Evolutionary conservation across 2,113 vertebrate genomes (phyloP), one percentile per base, ranked within the genome.

Genomic region (Zootoca vivipara): DNA sequence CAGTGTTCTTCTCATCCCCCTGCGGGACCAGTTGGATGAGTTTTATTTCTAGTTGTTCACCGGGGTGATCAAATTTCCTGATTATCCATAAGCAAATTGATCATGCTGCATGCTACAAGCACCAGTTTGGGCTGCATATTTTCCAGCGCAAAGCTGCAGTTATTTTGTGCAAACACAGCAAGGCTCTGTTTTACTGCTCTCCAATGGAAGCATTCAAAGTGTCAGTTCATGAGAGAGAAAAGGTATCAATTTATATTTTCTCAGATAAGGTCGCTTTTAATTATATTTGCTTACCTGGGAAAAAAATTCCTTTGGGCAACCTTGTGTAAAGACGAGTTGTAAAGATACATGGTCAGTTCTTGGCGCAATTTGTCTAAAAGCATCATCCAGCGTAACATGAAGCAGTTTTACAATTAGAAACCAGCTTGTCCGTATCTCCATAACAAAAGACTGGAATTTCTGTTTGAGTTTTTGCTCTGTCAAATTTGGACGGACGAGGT

Each of bases 141-240:
- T 95, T 94, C 94, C 94, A 95, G 91, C 94, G 85, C 84, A 88
- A 88, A 87, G 89, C 89, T 92, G 93, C 92, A 93, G 90, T 94
- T 94, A 94, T 93, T 96, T 96, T 95, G 91, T 94, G 94, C 93
- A 94, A 91, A 93, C 93, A 92, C 94, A 93, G 94, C 93, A 96
- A 93, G 89, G 92, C 92, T 81, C 89, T 88, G 87, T 86, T 94
- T 95, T 93, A 93, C 92, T 83, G 28, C 87, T 94, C 93, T 94
- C 90, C 74, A 78, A 94, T 92, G 92, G 90, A 94, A 91, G 70
- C 69, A 72, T 84, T 94, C 89, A 81, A 74, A 91, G 89, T 91
- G 89, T 91, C 0, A 0, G 83, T 80, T 89, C 92, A 82, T 69
- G 28, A 88, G 89, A 91, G 92, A 94, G 87, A 86, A 73, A 89